phyloP scores from a whole-genome alignment of 2,797 vertebrate genomes.

The Cichlasoma orientale region DNA sequence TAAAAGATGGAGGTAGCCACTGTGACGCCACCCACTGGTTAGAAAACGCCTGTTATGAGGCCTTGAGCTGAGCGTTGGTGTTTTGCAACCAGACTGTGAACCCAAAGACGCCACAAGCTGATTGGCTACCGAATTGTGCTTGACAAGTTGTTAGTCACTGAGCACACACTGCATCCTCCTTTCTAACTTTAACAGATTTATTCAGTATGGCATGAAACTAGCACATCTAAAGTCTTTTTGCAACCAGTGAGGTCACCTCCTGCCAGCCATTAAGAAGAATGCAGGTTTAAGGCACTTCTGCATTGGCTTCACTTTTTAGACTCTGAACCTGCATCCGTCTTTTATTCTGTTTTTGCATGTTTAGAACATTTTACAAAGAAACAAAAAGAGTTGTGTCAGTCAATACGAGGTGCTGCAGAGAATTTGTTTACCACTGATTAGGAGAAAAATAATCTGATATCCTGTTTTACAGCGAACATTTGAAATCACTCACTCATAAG shows the following conservation, averaged over 20 bases:
- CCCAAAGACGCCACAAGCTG: background rate
- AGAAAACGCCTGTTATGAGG: background rate
- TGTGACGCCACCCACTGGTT: background rate
- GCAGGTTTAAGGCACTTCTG: background rate
- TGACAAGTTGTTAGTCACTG: background rate
- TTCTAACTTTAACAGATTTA: background rate
- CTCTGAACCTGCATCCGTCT: background rate
- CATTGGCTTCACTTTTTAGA: background rate
- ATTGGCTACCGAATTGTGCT: background rate
- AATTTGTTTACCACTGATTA: too few relatives aligned
- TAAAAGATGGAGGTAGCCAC: background rate
- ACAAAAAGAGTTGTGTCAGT: background rate
- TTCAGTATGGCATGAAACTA: background rate
- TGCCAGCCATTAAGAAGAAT: background rate
- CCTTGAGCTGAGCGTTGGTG: background rate
- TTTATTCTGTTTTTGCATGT: background rate
- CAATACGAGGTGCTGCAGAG: background rate
- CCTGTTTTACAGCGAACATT: background rate
- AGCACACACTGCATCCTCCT: background rate
- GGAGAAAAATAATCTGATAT: rapidly evolving
- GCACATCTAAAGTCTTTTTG: background rate
- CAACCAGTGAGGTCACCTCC: background rate
- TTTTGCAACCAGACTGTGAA: background rate
- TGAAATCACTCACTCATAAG: background rate
- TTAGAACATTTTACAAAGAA: background rate